Conservation (phyloP, 2,888 invertebrate genomes). For the Pyrrhia umbra region DNA sequence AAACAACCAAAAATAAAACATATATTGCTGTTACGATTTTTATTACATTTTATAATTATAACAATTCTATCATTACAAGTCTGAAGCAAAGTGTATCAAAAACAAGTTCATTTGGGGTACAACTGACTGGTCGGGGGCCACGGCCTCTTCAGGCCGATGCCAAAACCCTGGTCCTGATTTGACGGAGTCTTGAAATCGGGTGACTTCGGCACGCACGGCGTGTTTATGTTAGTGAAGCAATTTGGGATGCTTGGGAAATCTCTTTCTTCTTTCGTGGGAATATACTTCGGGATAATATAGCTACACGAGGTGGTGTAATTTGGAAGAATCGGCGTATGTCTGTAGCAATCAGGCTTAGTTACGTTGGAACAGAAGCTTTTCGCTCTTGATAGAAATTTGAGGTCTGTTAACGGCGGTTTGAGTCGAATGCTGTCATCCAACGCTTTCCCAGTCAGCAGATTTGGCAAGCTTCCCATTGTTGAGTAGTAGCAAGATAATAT, state of each 20-base stretch:
- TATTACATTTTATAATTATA: conserved; percentile 17
- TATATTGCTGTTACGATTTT: conserved; percentile 24
- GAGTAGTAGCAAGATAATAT: conserved; percentile 58
- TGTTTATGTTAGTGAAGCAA: not conserved
- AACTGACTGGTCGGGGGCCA: not conserved
- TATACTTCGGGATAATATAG: not conserved
- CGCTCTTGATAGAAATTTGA: not conserved
- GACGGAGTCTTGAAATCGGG: not conserved
- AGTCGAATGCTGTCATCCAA: not conserved
- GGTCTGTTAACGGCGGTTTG: not conserved
- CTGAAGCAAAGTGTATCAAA: conserved; percentile 4
- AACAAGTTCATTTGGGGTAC: conserved; percentile 5
- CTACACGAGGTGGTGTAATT: not conserved
- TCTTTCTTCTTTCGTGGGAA: not conserved
- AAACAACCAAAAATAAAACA: not conserved
- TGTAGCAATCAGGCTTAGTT: not conserved
- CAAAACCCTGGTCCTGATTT: not conserved
- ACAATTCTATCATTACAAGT: conserved; percentile 10
- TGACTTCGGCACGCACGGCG: not conserved
- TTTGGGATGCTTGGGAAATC: not conserved
- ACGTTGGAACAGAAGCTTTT: not conserved
- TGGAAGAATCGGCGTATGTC: not conserved
- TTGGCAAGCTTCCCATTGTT: conserved; percentile 22
- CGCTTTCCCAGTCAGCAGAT: not conserved
- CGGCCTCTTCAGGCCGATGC: not conserved